Conservation (phyloP, 2,888 invertebrate genomes). For the Pheosia tremula region DNA sequence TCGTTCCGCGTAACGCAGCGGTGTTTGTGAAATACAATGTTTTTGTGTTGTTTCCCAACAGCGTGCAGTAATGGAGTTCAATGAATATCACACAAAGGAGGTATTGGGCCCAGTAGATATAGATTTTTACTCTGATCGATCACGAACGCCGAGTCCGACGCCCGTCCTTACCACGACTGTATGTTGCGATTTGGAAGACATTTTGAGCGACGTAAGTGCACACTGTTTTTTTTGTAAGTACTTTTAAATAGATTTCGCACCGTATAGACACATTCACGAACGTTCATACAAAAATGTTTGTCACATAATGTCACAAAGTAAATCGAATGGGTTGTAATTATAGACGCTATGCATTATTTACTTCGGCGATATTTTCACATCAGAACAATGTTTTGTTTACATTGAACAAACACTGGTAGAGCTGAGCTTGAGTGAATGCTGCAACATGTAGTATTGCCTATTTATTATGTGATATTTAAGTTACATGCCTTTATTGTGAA, state of each 20-base stretch:
- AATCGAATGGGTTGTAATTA: not conserved
- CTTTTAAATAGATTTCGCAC: slow-evolving; percentile 13
- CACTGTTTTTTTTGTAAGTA: slow-evolving; percentile 31
- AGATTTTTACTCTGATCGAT: slow-evolving; percentile 66
- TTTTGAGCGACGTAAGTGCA: slow-evolving; percentile 80
- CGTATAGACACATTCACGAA: not conserved
- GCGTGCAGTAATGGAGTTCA: slow-evolving; percentile 82
- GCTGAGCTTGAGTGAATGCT: not conserved
- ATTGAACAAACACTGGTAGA: not conserved
- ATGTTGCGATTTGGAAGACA: slow-evolving; percentile 78
- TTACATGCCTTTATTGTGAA: too few relatives aligned
- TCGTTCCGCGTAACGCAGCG: slow-evolving; percentile 36
- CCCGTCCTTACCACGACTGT: slow-evolving; percentile 73
- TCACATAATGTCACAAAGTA: not conserved
- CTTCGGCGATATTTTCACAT: slow-evolving; percentile 23
- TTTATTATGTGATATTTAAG: not conserved
- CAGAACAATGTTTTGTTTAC: slow-evolving; percentile 27
- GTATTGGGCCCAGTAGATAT: slow-evolving; percentile 73
- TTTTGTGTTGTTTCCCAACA: slow-evolving; percentile 66
- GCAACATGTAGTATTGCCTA: slow-evolving; percentile 4
- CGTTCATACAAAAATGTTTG: not conserved
- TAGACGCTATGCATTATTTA: slow-evolving; percentile 27
- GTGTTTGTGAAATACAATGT: slow-evolving; percentile 58
- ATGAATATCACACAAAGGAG: slow-evolving; percentile 73
- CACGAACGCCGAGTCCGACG: slow-evolving; percentile 67